Percentiles rank a stretch among this genome's conserved stretches.
phyloP scores from a whole-genome alignment of 2,113 vertebrate genomes.

The Serilophus lunatus region DNA sequence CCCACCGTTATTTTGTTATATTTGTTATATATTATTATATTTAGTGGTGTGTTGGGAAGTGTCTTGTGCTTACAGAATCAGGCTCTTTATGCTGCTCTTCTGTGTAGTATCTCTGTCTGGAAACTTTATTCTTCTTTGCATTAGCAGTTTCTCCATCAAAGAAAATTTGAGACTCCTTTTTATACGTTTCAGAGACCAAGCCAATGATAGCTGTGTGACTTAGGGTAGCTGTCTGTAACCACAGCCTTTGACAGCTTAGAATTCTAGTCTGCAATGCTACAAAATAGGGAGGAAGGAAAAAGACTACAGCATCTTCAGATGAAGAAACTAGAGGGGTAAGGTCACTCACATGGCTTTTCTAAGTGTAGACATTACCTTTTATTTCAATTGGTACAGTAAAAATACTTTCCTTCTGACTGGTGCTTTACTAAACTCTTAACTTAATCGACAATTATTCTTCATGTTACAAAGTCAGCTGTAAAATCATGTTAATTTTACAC shows the following conservation, averaged over 20 bases:
- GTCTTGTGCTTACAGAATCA: background rate
- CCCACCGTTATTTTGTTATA: too few relatives aligned
- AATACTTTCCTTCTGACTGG: background rate
- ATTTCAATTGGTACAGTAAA: background rate
- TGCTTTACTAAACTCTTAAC: background rate
- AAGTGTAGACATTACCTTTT: background rate
- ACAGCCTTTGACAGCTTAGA: background rate
- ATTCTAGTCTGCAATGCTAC: background rate
- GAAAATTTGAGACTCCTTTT: background rate
- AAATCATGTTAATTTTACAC: background rate
- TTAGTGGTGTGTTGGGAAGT: background rate
- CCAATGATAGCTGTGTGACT: background rate
- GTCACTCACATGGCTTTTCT: background rate
- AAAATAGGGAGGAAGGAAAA: background rate
- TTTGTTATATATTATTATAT: too few relatives aligned
- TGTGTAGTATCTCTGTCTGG: background rate
- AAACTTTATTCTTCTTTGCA: background rate
- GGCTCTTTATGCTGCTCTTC: background rate
- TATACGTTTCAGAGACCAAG: background rate
- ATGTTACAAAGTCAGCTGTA: background rate
- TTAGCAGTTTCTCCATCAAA: background rate
- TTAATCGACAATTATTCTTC: background rate
- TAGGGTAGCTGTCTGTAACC: background rate
- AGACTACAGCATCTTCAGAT: background rate
- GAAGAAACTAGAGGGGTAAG: background rate